Evolutionary conservation across 2,797 vertebrate genomes (phyloP).

Genomic region (Balearica regulorum): DNA sequence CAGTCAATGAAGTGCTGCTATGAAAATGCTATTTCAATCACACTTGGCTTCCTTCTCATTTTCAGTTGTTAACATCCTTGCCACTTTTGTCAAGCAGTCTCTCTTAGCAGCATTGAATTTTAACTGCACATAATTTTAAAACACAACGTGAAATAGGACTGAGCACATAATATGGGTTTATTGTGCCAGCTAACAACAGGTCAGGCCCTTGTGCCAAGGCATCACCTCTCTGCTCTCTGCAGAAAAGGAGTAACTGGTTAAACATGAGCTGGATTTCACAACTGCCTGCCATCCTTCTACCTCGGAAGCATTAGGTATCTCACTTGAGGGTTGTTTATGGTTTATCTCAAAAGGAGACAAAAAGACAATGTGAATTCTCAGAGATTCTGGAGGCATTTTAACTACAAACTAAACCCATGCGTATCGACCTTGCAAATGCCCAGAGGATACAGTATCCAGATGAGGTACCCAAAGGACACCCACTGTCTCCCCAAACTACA

Average conservation of each 20-base stretch:
- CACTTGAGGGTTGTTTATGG: neutral
- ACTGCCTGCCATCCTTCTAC: neutral
- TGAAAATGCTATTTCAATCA: slow-evolving; percentile 41
- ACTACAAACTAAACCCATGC: neutral
- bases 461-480: neutral
- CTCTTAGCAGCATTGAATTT: neutral
- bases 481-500: neutral
- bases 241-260: neutral
- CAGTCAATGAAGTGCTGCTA: neutral
- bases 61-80: slow-evolving; percentile 14
- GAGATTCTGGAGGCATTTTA: neutral
- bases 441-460: neutral
- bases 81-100: neutral
- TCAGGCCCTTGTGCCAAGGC: neutral
- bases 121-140: neutral
- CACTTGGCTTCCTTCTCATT: neutral
- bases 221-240: neutral
- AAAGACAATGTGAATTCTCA: neutral
- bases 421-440: neutral
- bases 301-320: neutral
- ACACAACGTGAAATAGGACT: neutral
- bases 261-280: neutral
- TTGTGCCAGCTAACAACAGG: neutral
- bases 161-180: neutral
- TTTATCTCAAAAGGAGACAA: neutral